A percentile compares a stretch with the other conserved stretches of the same genome.
Evolutionary conservation across 1,140 invertebrate genomes (phyloP).

Genomic region (Zaprionus kolodkinae): DNA sequence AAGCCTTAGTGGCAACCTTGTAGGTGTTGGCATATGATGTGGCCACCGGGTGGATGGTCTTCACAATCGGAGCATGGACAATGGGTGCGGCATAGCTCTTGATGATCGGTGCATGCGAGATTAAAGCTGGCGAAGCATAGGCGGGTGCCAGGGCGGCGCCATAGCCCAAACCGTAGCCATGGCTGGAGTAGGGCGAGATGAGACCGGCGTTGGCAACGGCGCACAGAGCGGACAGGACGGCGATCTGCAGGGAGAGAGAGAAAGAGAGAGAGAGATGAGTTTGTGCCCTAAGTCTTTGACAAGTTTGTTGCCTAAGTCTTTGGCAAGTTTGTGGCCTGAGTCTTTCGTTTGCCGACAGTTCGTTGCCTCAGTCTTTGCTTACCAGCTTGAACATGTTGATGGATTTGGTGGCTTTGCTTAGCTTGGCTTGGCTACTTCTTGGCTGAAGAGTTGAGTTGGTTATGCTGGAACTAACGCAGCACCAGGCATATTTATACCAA

Average conservation of each 20-base stretch:
- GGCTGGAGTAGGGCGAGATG: slow-evolving; percentile 67
- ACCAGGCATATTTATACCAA: slow-evolving; percentile 78
- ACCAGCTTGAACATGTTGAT: slow-evolving; percentile 84
- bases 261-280: not conserved
- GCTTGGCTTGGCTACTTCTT: slow-evolving; percentile 57
- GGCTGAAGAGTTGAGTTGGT: slow-evolving; percentile 69
- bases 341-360: not conserved
- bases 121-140: slow-evolving; percentile 65
- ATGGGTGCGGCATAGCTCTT: slow-evolving; percentile 80
- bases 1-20: slow-evolving; percentile 84
- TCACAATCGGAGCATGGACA: slow-evolving; percentile 75
- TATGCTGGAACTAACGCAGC: slow-evolving; percentile 60
- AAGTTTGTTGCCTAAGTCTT: slow-evolving; percentile 3
- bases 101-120: slow-evolving; percentile 77
- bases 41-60: slow-evolving; percentile 83
- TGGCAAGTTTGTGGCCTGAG: slow-evolving; percentile 13
- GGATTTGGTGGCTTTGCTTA: slow-evolving; percentile 19
- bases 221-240: slow-evolving; percentile 73
- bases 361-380: slow-evolving; percentile 51
- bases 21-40: slow-evolving; percentile 87
- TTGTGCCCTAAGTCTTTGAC: not conserved
- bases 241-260: slow-evolving; percentile 50
- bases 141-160: slow-evolving; percentile 51
- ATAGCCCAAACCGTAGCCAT: slow-evolving; percentile 63
- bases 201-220: slow-evolving; percentile 79